Percentiles rank a stretch among this genome's conserved stretches.
Conservation (phyloP, 1,140 invertebrate species). For the Drosophila willistoni region DNA sequence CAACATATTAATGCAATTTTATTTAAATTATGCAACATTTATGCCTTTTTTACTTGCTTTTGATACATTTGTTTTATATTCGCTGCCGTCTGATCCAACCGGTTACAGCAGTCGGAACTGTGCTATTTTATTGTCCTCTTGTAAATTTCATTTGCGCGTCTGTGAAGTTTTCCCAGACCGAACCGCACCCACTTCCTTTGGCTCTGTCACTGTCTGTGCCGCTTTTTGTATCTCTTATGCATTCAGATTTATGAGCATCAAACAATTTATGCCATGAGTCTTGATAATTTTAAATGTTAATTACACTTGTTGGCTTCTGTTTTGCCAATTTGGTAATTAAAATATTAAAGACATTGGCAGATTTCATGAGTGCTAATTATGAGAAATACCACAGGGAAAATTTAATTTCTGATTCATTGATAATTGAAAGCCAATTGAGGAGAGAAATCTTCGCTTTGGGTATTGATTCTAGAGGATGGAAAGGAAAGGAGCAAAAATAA, state of each 20-base stretch:
- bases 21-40: slow-evolving; percentile 77
- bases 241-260: slow-evolving; percentile 53
- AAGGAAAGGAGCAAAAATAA: background rate
- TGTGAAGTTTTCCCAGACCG: slow-evolving; percentile 22
- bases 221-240: background rate
- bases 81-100: slow-evolving; percentile 29
- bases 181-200: background rate
- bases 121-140: slow-evolving; percentile 46
- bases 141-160: slow-evolving; percentile 29
- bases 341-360: slow-evolving; percentile 37
- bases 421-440: slow-evolving; percentile 1
- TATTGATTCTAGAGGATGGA: background rate
- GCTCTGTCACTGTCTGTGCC: background rate
- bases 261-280: slow-evolving; percentile 55
- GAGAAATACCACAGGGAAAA: background rate
- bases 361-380: background rate
- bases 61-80: slow-evolving; percentile 67
- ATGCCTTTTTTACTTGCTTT: slow-evolving; percentile 49
- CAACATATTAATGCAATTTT: slow-evolving; percentile 79
- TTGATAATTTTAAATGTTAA: slow-evolving; percentile 72
- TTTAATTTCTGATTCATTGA: background rate
- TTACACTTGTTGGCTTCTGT: slow-evolving; percentile 42
- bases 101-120: slow-evolving; percentile 45
- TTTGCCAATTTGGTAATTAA: slow-evolving; percentile 39
- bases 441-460: background rate